phyloP scores from a whole-genome alignment of 92 coral and sea anemone genomes.

The Scolanthus callimorphus region DNA sequence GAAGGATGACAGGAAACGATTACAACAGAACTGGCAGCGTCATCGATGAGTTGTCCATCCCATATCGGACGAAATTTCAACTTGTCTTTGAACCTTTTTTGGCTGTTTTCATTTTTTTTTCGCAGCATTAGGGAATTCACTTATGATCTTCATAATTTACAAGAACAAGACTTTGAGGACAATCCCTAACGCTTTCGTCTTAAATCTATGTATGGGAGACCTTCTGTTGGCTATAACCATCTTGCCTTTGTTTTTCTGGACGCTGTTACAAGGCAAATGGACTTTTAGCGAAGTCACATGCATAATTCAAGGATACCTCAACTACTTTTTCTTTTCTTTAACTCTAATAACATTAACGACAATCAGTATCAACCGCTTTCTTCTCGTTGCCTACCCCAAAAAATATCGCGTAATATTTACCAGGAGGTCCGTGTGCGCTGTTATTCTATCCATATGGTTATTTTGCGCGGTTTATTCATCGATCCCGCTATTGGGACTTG shows the following conservation, averaged over 20 bases:
- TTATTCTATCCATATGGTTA: constrained; percentile 38
- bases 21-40: no score
- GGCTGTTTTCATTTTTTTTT: constrained; percentile 17
- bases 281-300: constrained; percentile 27
- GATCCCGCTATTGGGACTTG: constrained; percentile 38
- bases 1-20: no score
- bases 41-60: no score
- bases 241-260: constrained; percentile 36
- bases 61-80: constrained; percentile 10
- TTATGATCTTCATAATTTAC: constrained; percentile 25
- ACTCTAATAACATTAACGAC: constrained; percentile 44
- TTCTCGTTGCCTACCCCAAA: constrained; percentile 21
- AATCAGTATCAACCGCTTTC: constrained; percentile 46
- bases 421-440: constrained; percentile 25
- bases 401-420: constrained; percentile 13
- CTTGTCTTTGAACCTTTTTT: constrained; percentile 18
- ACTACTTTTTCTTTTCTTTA: constrained; percentile 31
- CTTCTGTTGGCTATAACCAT: constrained; percentile 37
- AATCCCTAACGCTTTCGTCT: constrained; percentile 40
- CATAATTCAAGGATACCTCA: constrained; percentile 30
- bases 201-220: constrained; percentile 42
- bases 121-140: constrained; percentile 34
- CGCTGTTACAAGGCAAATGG: constrained; percentile 43
- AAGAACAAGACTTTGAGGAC: constrained; percentile 39
- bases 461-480: constrained; percentile 17